Conservation (phyloP, 2,113 vertebrate genomes). For the Trinectes maculatus region DNA sequence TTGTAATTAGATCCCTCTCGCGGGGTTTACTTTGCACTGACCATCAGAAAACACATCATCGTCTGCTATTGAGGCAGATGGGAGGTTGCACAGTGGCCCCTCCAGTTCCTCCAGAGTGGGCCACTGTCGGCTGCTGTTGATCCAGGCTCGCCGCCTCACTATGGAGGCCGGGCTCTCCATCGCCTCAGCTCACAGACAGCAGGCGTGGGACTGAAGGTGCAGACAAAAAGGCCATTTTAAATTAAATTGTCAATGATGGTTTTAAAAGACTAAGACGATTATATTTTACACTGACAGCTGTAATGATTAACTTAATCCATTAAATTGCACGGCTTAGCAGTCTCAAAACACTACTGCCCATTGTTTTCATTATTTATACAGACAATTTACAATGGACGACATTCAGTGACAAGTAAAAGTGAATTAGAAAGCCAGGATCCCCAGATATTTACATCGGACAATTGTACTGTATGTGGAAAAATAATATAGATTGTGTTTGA, state of each 20-base stretch:
- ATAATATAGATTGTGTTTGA: no score
- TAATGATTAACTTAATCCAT: no score
- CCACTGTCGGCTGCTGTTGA: conserved; percentile 80
- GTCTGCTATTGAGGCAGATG: conserved; percentile 64
- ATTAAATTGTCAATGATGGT: no score
- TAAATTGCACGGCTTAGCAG: background rate
- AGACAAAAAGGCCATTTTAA: background rate
- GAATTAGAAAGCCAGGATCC: no score
- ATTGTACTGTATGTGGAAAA: no score
- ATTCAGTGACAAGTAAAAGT: background rate
- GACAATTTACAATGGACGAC: background rate
- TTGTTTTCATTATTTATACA: conserved; percentile 8
- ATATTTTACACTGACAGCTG: no score
- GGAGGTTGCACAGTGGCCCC: conserved; percentile 16
- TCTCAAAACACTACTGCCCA: background rate
- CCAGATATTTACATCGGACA: no score
- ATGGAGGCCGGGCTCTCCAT: conserved; percentile 83
- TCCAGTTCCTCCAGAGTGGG: conserved; percentile 75
- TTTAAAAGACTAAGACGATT: no score
- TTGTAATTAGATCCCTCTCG: background rate
- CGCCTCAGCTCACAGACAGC: conserved; percentile 22
- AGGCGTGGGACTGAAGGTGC: background rate
- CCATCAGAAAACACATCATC: conserved; percentile 85
- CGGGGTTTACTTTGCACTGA: conserved; percentile 45
- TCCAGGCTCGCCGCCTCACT: conserved; percentile 84